A percentile compares a stretch with the other conserved stretches of the same genome.
Conservation (phyloP, 1,140 invertebrate species). For the Oreohelix idahoensis region DNA sequence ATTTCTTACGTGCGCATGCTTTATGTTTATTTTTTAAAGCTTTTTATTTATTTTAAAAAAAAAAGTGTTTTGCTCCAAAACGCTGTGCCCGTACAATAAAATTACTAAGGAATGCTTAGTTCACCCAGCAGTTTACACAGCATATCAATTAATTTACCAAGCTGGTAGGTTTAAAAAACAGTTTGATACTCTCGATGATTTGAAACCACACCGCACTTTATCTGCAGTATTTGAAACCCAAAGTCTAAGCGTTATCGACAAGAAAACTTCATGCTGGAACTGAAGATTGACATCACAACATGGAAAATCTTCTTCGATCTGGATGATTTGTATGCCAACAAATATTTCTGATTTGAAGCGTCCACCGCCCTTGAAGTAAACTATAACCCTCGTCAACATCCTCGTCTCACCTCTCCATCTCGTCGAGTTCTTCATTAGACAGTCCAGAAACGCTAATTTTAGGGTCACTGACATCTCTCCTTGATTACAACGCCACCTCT, state of each 20-base stretch:
- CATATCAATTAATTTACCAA: no score
- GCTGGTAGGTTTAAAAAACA: no score
- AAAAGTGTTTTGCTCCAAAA: no score
- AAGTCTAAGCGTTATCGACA: not conserved
- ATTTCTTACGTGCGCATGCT: no score
- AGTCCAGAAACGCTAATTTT: conserved; percentile 8
- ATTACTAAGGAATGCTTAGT: no score
- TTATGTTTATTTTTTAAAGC: no score
- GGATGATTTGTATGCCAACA: not conserved
- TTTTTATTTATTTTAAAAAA: no score
- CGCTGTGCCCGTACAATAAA: no score
- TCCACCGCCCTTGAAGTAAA: conserved; percentile 4
- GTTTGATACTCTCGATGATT: no score
- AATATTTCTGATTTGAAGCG: not conserved
- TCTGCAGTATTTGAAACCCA: not conserved
- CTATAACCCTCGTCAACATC: not conserved
- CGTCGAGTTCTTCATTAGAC: not conserved
- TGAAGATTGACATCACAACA: not conserved
- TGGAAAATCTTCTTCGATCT: not conserved
- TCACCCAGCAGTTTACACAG: no score
- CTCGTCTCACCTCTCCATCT: conserved; percentile 14
- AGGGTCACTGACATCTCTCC: not conserved
- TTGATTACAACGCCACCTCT: conserved; percentile 8
- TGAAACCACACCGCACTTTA: not conserved
- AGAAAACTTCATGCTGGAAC: not conserved